Base-by-base conservation (phyloP, 2,113 vertebrate genomes). In the Pampusana beccarii region DNA sequence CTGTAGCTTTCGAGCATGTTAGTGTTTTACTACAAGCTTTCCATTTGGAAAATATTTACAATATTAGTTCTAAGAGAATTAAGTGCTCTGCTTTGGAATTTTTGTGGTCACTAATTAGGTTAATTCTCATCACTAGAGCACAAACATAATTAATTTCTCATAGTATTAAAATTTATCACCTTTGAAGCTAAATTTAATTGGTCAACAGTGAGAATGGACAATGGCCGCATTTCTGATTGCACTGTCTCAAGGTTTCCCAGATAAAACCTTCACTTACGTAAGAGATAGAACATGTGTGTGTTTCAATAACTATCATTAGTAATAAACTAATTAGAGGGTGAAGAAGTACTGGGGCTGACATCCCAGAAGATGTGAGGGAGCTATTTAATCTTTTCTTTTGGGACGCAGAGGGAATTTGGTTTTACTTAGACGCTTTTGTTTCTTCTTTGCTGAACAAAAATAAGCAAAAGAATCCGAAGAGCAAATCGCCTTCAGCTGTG, bases 121-220 rank as follows among this genome's bases (percentile, higher is more conserved):
- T 96, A 94, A 75, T 74, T 75, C 60, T 56, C 53, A 89, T 96
- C 29, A 56, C 90, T 78, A 82, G 78, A 88, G 89, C 40, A 94
- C 65, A 95, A 92, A 61, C 34, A 79, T 91, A 71, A 82, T 89
- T 90, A 66, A 85, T 95, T 87, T 86, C 33, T 57, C 60, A 54
- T 54, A 93, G 48, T 86, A 81, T 94, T 91, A 91, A 92, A 93
- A 88, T 91, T 88, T 92, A 94, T 95, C 86, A 88, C 50, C 6
- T 72, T 91, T 79, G 82, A 88, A 78, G 36, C 73, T 90, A 69
- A 92, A 92, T 75, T 57, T 66, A 56, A 72, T 90, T 80, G 90
- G 61, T 79, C 74, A 92, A 36, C 57, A 86, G 61, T 58, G 56
- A 88, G 74, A 92, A 92, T 36, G 48, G 91, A 77, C 88, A 94